Percentiles rank a stretch among this genome's conserved stretches.
These are phyloP conservation scores for Phalacrocorax carbo DNA, from an alignment of 2,113 vertebrate genomes.

Conservation along the genomic window DNA sequence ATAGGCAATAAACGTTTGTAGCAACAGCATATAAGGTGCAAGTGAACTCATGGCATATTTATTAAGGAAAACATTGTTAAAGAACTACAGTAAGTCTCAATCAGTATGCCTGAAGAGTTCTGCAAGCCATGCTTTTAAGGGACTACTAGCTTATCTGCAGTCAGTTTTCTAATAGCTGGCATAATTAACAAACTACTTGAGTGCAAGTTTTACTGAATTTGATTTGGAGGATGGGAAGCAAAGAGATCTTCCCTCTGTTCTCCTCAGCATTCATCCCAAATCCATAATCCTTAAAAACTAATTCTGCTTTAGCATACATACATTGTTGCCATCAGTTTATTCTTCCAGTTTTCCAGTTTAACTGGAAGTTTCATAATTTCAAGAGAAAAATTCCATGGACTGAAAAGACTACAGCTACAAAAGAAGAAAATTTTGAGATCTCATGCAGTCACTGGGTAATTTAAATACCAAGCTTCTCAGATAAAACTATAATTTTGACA, in stretches of 20 bases:
- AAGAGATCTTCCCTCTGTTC: neutral
- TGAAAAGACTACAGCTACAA: neutral
- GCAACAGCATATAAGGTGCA: neutral
- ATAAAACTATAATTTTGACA: neutral
- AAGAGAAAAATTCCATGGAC: neutral
- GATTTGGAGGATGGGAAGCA: neutral
- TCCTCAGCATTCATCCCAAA: neutral
- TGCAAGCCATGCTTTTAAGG: neutral
- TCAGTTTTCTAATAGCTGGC: neutral
- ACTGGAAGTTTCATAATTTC: neutral
- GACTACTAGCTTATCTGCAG: neutral
- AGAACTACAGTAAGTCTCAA: neutral
- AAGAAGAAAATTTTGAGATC: neutral
- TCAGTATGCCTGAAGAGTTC: neutral
- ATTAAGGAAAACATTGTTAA: neutral
- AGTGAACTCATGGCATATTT: neutral
- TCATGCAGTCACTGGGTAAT: neutral
- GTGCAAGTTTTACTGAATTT: neutral
- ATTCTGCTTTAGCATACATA: neutral
- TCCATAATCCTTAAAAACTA: neutral
- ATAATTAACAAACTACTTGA: neutral
- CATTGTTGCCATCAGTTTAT: neutral
- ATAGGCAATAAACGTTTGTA: neutral
- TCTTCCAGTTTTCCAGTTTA: neutral
- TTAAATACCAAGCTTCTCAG: neutral